Evolutionary conservation across 2,113 vertebrate genomes (phyloP), one percentile per base, ranked within the genome.

Genomic region (Hystrix brachyura): DNA sequence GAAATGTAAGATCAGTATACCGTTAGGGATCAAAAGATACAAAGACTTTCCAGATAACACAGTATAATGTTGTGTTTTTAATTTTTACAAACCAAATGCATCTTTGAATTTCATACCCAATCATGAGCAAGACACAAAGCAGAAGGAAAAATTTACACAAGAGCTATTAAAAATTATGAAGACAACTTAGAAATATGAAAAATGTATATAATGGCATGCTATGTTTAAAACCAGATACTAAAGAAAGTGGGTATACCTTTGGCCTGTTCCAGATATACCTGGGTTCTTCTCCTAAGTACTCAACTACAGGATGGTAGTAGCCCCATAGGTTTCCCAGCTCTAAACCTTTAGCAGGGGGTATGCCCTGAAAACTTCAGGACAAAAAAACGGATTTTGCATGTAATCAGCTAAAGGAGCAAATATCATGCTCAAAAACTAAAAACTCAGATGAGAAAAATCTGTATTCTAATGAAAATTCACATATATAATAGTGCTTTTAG

Each of bases 391-490:
- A 57, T 81, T 83, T 57, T 82, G 11, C 13, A 88, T 17, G 27
- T 76, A 92, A 88, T 76, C 62, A 94, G 27, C 46, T 25, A 83
- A 92, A 92, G 25, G 6, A 25, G 74, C 74, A 78, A 88, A 89
- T 23, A 91, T 0, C 2, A 91, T 27, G 38, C 2, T 81, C 11
- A 57, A 94, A 11, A 93, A 84, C 82, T 94, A 0, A 79, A 96
- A 71, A 46, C 65, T 59, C 11, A 91, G 38, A 48, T 34, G 10
- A 81, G 19, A 64, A 91, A 83, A 83, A 96, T 79, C 7, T 76
- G 13, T 85, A 64, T 93, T 34, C 38, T 88, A 95, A 55, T 32
- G 19, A 85, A 95, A 96, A 91, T 65, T 93, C 67, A 74, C 91
- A 48, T 79, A 74, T 81, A 78, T 87, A 46, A 59, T 7, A 86